Evolutionary conservation across 2,113 vertebrate species (phyloP), one percentile per base, ranked within the genome.

Genomic region (Pelusios castaneus): DNA sequence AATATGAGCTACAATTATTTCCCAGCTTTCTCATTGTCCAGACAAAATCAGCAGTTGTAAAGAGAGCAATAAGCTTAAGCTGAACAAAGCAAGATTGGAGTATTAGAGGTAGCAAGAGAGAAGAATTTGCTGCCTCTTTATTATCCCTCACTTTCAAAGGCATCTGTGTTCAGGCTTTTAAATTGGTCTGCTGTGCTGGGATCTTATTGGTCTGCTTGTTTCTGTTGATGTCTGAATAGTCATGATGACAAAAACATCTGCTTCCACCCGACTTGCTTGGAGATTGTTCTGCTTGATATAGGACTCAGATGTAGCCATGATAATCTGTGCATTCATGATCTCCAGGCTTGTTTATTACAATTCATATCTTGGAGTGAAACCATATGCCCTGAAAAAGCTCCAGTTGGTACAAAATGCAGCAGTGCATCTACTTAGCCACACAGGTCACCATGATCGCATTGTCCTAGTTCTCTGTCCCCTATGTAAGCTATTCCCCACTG

Each of bases 121-220:
- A 60, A 60, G 58, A 60, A 60, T 31, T 60, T 60, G 29, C 80
- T 89, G 88, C 87, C 94, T 87, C 85, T 94, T 54, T 93, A 88
- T 90, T 84, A 63, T 96, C 73, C 85, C 82, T 91, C 73, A 84
- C 93, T 96, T 70, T 96, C 91, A 95, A 92, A 95, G 73, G 19
- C 85, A 73, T 58, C 80, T 92, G 91, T 82, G 92, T 91, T 96
- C 92, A 95, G 96, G 82, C 94, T 95, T 95, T 87, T 85, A 89
- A 93, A 80, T 93, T 58, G 77, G 90, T 38, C 77, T 94, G 94
- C 91, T 97, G 45, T 84, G 45, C 76, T 92, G 49, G 56, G 77
- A 73, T 84, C 84, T 31, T 45, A 90, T 89, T 85, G 52, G 10
- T 24, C 94, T 93, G 84, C 88, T 77, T 84, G 49, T 85, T 93